phyloP scores from a whole-genome alignment of 2,797 vertebrate species.

The Poeciliopsis infans region DNA sequence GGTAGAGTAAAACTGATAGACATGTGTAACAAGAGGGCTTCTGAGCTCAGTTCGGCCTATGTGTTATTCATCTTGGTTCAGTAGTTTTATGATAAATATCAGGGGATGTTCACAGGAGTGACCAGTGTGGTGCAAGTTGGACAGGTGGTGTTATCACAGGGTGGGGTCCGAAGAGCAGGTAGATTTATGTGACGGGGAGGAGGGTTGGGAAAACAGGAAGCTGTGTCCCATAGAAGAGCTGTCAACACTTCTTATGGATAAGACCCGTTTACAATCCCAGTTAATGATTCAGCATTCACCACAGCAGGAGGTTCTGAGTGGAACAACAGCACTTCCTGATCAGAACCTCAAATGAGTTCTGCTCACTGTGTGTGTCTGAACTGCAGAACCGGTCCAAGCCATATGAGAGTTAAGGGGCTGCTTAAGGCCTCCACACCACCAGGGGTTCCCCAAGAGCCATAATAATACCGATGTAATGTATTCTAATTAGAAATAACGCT shows the following conservation, averaged over 20 bases:
- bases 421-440: too few species aligned
- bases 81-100: neutral
- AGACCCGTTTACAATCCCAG: constrained; percentile 1
- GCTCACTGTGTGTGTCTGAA: neutral
- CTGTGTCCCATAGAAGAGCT: neutral
- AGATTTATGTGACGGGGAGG: neutral
- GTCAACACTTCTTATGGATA: neutral
- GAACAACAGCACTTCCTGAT: neutral
- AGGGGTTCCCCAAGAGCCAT: too few species aligned
- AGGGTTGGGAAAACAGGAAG: neutral
- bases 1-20: neutral
- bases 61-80: neutral
- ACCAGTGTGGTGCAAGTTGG: neutral
- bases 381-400: neutral
- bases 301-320: neutral
- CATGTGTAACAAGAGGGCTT: neutral
- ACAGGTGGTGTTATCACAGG: neutral
- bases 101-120: neutral
- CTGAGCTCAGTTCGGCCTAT: neutral
- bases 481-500: too few species aligned
- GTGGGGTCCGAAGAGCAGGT: neutral
- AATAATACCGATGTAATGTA: too few species aligned
- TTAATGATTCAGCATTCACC: neutral
- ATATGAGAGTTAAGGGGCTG: too few species aligned
- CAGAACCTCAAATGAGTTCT: too few species aligned